These are phyloP conservation scores for Delphinus delphis DNA, from an alignment of 2,113 vertebrate genomes.

Conservation along the genomic window DNA sequence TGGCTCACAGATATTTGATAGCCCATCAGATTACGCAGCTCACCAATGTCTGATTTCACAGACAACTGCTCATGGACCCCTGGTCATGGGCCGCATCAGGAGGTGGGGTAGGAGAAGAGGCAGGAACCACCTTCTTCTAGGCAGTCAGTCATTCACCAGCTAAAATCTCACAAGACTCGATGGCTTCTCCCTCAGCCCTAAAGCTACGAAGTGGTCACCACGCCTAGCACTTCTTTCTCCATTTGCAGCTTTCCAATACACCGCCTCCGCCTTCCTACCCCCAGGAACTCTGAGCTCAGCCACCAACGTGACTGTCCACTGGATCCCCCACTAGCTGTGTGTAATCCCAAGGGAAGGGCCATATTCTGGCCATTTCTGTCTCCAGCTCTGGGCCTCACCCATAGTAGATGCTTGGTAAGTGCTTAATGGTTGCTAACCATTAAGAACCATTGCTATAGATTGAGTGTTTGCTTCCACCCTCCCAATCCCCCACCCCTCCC, in stretches of 20 bases:
- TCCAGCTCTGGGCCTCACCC: not conserved
- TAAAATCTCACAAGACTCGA: not conserved
- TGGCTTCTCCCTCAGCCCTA: not conserved
- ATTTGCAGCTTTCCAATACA: not conserved
- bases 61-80: not conserved
- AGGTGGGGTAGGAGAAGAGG: not conserved
- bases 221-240: not conserved
- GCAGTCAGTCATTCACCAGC: not conserved
- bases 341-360: not conserved
- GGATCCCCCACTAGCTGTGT: not conserved
- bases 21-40: not conserved
- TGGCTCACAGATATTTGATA: not conserved
- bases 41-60: not conserved
- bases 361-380: not conserved
- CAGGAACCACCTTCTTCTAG: not conserved
- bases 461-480: not conserved
- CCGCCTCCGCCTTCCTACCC: not conserved
- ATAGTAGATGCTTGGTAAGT: not conserved
- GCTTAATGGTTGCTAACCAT: not conserved
- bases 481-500: not conserved
- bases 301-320: not conserved
- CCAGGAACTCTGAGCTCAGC: not conserved
- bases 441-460: not conserved
- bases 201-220: not conserved
- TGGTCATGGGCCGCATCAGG: not conserved